These are phyloP conservation scores for Etheostoma perlongum DNA, from an alignment of 2,797 vertebrate genomes.

Conservation along the genomic window DNA sequence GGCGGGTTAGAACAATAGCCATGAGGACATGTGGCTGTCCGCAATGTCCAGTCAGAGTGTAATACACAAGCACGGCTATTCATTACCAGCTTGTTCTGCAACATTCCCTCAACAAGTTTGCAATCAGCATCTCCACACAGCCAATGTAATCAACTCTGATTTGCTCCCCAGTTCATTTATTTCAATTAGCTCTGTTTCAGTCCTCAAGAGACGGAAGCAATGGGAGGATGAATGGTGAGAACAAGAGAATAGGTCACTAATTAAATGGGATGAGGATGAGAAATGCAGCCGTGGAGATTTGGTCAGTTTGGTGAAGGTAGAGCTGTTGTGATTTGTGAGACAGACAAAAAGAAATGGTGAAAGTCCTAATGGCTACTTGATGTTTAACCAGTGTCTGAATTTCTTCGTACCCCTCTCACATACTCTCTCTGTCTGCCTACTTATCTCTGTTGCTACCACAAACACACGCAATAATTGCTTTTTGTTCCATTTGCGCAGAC, in stretches of 20 bases:
- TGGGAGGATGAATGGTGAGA: constrained; percentile 32
- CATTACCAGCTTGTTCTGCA: constrained; percentile 62
- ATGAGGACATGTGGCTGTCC: constrained; percentile 15
- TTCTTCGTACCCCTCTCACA: background rate
- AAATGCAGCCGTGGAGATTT: constrained; percentile 51
- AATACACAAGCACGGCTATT: constrained; percentile 66
- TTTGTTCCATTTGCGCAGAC: constrained; percentile 2
- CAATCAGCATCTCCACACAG: constrained; percentile 74
- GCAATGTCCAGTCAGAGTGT: constrained; percentile 51
- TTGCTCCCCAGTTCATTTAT: constrained; percentile 79
- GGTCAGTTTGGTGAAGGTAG: constrained; percentile 42
- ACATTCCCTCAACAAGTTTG: constrained; percentile 63
- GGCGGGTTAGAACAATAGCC: constrained; percentile 8
- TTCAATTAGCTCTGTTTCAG: constrained; percentile 82
- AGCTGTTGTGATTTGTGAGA: constrained; percentile 34
- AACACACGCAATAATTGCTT: constrained; percentile 36
- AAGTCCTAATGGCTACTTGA: background rate
- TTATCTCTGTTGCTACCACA: constrained; percentile 30
- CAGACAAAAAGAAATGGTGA: background rate
- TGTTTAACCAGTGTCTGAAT: constrained; percentile 12
- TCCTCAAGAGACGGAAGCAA: constrained; percentile 59
- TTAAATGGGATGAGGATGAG: constrained; percentile 60
- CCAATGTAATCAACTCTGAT: constrained; percentile 78
- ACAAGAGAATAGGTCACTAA: constrained; percentile 42
- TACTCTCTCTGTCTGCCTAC: background rate